Evolutionary conservation across 2,797 vertebrate genomes (phyloP).

Genomic region (Microctenopoma lineatum): DNA sequence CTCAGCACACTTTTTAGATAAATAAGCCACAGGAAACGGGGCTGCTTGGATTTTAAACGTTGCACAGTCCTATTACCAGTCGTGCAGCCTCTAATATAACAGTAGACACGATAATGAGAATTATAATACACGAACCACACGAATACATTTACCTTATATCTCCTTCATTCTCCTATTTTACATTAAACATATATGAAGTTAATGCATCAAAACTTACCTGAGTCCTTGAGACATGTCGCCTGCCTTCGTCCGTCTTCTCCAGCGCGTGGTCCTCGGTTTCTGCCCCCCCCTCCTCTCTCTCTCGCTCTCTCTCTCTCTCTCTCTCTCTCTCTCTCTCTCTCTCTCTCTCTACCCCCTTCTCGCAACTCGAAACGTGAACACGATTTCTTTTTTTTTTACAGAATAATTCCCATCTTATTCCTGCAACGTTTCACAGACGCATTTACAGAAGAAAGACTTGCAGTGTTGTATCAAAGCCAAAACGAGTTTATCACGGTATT

Average conservation of each 20-base stretch:
- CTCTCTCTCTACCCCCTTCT: conserved; percentile 26
- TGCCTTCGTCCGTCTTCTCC: conserved; percentile 77
- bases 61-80: background rate
- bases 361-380: conserved; percentile 35
- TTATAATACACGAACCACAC: conserved; percentile 5
- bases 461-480: too few relatives aligned
- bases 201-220: conserved; percentile 84
- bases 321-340: conserved; percentile 27
- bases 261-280: conserved; percentile 79
- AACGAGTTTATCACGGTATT: background rate
- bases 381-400: conserved; percentile 6
- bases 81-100: background rate
- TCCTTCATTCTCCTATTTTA: background rate
- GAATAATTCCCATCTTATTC: background rate
- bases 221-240: conserved; percentile 78
- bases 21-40: background rate
- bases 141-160: background rate
- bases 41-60: conserved; percentile 5
- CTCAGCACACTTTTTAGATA: background rate
- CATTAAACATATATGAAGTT: background rate
- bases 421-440: background rate
- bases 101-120: background rate
- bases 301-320: conserved; percentile 29
- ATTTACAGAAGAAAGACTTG: too few relatives aligned
- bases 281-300: conserved; percentile 18